Percentiles rank a stretch among this genome's conserved stretches.
Conservation (phyloP, 2,797 vertebrate genomes). For the Sarcoramphus papa region DNA sequence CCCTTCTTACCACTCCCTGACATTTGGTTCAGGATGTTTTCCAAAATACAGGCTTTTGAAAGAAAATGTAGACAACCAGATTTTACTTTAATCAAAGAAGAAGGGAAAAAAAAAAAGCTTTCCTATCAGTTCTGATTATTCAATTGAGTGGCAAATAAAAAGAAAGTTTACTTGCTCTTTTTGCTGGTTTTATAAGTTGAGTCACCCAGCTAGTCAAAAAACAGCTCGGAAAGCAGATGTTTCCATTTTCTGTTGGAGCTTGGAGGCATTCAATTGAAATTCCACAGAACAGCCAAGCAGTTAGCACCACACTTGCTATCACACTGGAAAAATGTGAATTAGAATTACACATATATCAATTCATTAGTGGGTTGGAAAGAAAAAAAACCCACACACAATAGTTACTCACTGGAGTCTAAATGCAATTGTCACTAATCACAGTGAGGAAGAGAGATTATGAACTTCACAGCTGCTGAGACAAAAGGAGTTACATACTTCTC, state of each 20-base stretch:
- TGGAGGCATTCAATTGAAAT: slow-evolving; percentile 24
- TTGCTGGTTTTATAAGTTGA: slow-evolving; percentile 3
- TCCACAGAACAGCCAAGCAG: background rate
- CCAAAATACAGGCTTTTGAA: background rate
- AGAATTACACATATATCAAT: slow-evolving; percentile 18
- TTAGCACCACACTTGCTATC: slow-evolving; percentile 7
- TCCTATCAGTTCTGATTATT: background rate
- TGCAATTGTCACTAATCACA: background rate
- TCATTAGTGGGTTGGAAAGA: slow-evolving; percentile 20
- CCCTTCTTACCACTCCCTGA: background rate
- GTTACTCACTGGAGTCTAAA: slow-evolving; percentile 11
- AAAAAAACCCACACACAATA: slow-evolving; percentile 4
- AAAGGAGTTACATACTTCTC: background rate
- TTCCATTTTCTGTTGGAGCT: background rate
- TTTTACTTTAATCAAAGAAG: background rate
- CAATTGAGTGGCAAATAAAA: background rate
- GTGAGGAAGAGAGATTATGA: slow-evolving; percentile 4
- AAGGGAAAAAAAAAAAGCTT: background rate
- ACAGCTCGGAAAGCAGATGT: slow-evolving; percentile 1
- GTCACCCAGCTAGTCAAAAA: background rate
- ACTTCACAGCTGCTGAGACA: background rate
- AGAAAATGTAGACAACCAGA: background rate
- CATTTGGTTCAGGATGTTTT: background rate
- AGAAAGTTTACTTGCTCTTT: background rate
- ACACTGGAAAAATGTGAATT: slow-evolving; percentile 26